Conservation (phyloP, 2,113 vertebrate species). For the Zosterops lateralis region DNA sequence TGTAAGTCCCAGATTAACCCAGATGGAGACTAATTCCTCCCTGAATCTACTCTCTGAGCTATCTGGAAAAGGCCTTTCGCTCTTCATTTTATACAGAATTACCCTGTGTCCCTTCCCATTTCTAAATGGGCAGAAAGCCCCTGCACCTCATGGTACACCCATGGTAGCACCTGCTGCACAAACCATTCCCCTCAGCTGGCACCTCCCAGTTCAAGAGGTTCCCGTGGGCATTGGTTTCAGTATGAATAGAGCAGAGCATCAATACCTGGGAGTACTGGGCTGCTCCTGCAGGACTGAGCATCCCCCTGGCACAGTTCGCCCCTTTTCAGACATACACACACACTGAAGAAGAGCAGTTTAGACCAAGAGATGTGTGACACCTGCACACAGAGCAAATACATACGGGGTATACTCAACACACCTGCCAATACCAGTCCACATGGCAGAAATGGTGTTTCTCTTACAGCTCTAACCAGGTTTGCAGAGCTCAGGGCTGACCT, state of each 20-base stretch:
- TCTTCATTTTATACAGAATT: neutral
- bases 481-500: neutral
- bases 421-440: neutral
- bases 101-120: neutral
- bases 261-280: neutral
- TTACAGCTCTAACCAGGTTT: neutral
- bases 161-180: neutral
- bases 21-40: fast-evolving
- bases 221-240: fast-evolving
- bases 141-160: neutral
- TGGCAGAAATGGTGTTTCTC: neutral
- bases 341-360: neutral
- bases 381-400: fast-evolving
- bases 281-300: neutral
- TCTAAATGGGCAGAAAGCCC: neutral
- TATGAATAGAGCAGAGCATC: neutral
- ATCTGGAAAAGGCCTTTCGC: neutral
- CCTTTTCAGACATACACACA: neutral
- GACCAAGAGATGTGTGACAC: neutral
- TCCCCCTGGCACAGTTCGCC: neutral
- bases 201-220: neutral
- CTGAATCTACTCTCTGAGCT: neutral
- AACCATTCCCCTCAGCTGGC: neutral
- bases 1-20: neutral
- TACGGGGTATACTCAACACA: neutral